Percentiles rank a stretch among this genome's conserved stretches.
Conservation (phyloP, 2,797 vertebrate species). For the Semotilus atromaculatus region DNA sequence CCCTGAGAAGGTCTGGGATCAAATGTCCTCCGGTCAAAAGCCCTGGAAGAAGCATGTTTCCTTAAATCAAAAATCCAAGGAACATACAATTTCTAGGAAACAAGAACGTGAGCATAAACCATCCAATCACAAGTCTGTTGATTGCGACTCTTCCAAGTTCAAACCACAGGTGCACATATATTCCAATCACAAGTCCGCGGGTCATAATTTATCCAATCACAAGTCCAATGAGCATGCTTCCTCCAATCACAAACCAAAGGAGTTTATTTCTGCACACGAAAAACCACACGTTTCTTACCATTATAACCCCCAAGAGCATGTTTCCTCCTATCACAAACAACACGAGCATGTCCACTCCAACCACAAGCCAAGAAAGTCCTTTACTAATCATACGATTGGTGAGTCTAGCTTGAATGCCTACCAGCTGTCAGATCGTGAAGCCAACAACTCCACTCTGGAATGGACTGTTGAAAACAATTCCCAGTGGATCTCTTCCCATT, state of each 20-base stretch:
- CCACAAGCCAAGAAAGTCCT: slow-evolving; percentile 78
- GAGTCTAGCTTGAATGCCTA: slow-evolving; percentile 75
- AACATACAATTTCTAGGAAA: slow-evolving; percentile 86
- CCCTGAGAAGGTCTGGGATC: slow-evolving; percentile 81
- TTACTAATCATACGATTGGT: slow-evolving; percentile 76
- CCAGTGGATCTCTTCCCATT: slow-evolving; percentile 86
- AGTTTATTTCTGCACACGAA: slow-evolving; percentile 84
- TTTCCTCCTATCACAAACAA: slow-evolving; percentile 63
- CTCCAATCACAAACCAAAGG: slow-evolving; percentile 83
- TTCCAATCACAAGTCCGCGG: slow-evolving; percentile 81
- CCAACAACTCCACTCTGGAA: slow-evolving; percentile 79
- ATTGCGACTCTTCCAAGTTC: slow-evolving; percentile 79
- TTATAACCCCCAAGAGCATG: slow-evolving; percentile 77
- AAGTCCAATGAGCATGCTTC: slow-evolving; percentile 77
- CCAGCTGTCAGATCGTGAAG: slow-evolving; percentile 63
- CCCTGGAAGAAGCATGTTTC: slow-evolving; percentile 74
- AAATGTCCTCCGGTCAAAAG: slow-evolving; percentile 75
- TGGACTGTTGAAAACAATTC: slow-evolving; percentile 82
- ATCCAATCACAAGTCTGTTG: slow-evolving; percentile 78
- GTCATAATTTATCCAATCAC: slow-evolving; percentile 79
- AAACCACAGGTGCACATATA: slow-evolving; percentile 79
- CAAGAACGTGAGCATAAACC: slow-evolving; percentile 77
- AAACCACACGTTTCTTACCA: slow-evolving; percentile 75
- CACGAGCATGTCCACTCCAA: slow-evolving; percentile 75
- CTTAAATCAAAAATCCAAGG: slow-evolving; percentile 80